phyloP scores from a whole-genome alignment of 2,888 invertebrate species.

The Thera britannica region DNA sequence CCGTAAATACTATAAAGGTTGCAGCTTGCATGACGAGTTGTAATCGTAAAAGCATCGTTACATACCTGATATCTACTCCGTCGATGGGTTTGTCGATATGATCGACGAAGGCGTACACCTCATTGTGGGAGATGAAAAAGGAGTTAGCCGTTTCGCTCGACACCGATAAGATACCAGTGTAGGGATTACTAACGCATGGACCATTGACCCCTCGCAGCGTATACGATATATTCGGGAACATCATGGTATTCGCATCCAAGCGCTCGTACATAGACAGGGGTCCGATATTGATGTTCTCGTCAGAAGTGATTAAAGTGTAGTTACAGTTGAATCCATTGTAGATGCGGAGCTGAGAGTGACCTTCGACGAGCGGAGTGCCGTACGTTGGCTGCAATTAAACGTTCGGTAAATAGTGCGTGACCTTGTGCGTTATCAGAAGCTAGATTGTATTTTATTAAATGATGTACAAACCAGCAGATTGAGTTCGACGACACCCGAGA shows the following conservation, averaged over 20 bases:
- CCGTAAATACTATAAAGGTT: slow-evolving; percentile 60
- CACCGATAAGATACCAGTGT: slow-evolving; percentile 58
- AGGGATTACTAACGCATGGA: slow-evolving; percentile 54
- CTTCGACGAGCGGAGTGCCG: slow-evolving; percentile 82
- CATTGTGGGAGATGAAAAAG: slow-evolving; percentile 62
- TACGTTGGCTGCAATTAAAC: slow-evolving; percentile 82
- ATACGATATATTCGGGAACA: slow-evolving; percentile 61
- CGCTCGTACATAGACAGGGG: slow-evolving; percentile 75
- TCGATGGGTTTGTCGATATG: slow-evolving; percentile 76
- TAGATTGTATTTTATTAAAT: slow-evolving; percentile 9
- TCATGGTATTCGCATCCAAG: slow-evolving; percentile 61
- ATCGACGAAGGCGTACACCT: slow-evolving; percentile 66
- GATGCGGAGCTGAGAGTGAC: slow-evolving; percentile 87
- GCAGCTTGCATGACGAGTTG: slow-evolving; percentile 64
- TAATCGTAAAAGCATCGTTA: slow-evolving; percentile 37
- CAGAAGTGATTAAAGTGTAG: slow-evolving; percentile 69
- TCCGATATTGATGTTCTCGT: slow-evolving; percentile 47
- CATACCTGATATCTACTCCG: slow-evolving; percentile 70
- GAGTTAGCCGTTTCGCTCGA: slow-evolving; percentile 71
- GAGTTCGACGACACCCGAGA: slow-evolving; percentile 94
- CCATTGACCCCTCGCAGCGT: slow-evolving; percentile 59
- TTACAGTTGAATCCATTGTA: slow-evolving; percentile 88
- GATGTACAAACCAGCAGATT: slow-evolving; percentile 83
- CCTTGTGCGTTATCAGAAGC: slow-evolving; percentile 24
- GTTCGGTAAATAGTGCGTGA: slow-evolving; percentile 14